A percentile compares a stretch with the other conserved stretches of the same genome.
phyloP scores from a whole-genome alignment of 1,140 invertebrate species.

The Spodoptera frugiperda region DNA sequence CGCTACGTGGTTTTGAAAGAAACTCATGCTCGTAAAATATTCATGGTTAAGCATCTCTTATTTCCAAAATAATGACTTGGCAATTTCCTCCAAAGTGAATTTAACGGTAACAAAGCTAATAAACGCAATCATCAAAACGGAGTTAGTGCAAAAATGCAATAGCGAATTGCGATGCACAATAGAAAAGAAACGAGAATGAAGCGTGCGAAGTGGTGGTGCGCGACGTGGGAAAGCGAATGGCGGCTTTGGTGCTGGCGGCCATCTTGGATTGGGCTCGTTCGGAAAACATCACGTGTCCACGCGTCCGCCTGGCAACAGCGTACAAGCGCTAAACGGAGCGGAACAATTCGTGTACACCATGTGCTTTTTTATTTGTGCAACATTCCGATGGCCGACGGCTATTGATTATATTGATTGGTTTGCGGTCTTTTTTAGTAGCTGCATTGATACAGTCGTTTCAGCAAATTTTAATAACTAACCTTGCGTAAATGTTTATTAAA shows the following conservation, averaged over 20 bases:
- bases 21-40: conserved; percentile 27
- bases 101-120: conserved; percentile 47
- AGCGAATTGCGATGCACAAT: conserved; percentile 73
- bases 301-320: conserved; percentile 82
- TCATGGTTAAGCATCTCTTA: neutral
- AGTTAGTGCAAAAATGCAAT: conserved; percentile 65
- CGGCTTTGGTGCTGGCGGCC: conserved; percentile 74
- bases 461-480: too few relatives aligned
- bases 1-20: conserved; percentile 52
- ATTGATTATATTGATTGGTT: conserved; percentile 64
- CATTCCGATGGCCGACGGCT: conserved; percentile 70
- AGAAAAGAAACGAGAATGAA: conserved; percentile 81
- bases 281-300: conserved; percentile 79
- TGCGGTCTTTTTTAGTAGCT: conserved; percentile 53
- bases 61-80: conserved; percentile 15
- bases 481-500: too few relatives aligned
- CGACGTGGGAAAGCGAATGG: conserved; percentile 85
- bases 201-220: conserved; percentile 77
- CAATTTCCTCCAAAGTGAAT: conserved; percentile 28
- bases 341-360: conserved; percentile 81
- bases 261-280: conserved; percentile 79
- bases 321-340: conserved; percentile 78
- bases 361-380: conserved; percentile 81
- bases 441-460: conserved; percentile 9
- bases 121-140: conserved; percentile 58